Evolutionary conservation across 1,140 invertebrate genomes (phyloP).

Genomic region (Aphelinus certus): DNA sequence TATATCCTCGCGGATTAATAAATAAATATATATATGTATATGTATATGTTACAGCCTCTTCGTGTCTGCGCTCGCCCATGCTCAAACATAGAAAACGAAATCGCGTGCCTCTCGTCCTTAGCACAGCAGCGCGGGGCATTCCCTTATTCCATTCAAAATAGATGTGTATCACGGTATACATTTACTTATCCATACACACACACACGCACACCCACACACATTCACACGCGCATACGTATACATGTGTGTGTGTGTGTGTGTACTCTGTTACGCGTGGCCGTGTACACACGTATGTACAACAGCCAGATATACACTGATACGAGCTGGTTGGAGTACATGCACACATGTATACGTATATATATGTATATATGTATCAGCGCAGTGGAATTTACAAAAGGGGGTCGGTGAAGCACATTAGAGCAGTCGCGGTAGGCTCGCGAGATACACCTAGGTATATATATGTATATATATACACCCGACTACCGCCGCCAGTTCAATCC

Average conservation of each 20-base stretch:
- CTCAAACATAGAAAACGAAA: not conserved
- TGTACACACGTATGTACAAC: not conserved
- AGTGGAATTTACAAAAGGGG: too few relatives aligned
- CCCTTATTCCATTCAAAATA: constrained; percentile 20
- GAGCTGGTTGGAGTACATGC: too few relatives aligned
- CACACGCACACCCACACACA: too few relatives aligned
- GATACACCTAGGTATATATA: too few relatives aligned
- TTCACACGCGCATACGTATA: not conserved
- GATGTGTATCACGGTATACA: constrained; percentile 2
- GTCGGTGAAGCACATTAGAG: too few relatives aligned
- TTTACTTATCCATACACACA: not conserved
- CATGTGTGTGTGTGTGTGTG: not conserved
- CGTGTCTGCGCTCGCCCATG: not conserved
- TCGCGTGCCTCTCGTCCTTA: not conserved
- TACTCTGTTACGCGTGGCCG: not conserved
- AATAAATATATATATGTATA: not conserved
- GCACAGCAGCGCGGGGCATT: too few relatives aligned
- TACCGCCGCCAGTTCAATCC: not conserved
- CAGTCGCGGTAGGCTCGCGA: too few relatives aligned
- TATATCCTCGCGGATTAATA: not conserved
- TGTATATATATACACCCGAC: too few relatives aligned
- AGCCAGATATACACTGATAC: too few relatives aligned
- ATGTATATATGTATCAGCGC: too few relatives aligned
- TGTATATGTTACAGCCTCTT: constrained; percentile 24
- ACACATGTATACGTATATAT: too few relatives aligned